Evolutionary conservation across 2,888 invertebrate species (phyloP), one percentile per base, ranked within the genome.

Genomic region (Troides oblongomaculatus): DNA sequence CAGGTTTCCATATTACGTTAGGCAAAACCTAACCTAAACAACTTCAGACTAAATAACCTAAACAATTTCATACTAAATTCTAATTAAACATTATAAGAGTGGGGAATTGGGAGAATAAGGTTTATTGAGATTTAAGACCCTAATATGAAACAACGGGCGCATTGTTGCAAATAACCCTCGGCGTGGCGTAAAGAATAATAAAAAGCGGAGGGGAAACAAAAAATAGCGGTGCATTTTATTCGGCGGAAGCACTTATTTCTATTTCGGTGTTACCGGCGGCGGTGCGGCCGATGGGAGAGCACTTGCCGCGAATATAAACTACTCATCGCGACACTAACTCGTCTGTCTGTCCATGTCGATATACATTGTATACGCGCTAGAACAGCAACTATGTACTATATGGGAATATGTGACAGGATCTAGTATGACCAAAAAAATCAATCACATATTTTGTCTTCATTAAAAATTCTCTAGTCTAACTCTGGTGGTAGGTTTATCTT

Each of bases 241-340:
- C 78, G 79, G 78, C 85, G 86, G 86, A 89, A 88, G 84, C 83
- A 83, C 84, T 86, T 84, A 79, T 77, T 83, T 87, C 87, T 89
- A 90, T 90, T 89, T 88, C 77, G 74, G 85, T 83, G 73, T 6
- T 58, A 62, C 76, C 77, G 71, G 72, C 73, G 70, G 74, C 66
- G 70, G n/a, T 50, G n/a, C 46, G 50, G 69, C 67, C 74, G 78
- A 76, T 79, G 78, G 79, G 78, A 80, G 80, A 80, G 77, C 78
- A 72, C 75, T 43, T 43, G 62, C 61, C 53, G 62, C 61, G 65
- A 72, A 53, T 62, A 56, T 64, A 65, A 67, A 69, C 36, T 68
- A 69, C 53, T 67, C 66, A 58, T 68, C 68, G 62, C 59, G 50
- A 68, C 66, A 46, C 61, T 23, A 58, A 62, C 0, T 14, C n/a